These are phyloP conservation scores for Emydoidea blandingii DNA, from an alignment of 2,797 vertebrate species.

Conservation along the genomic window DNA sequence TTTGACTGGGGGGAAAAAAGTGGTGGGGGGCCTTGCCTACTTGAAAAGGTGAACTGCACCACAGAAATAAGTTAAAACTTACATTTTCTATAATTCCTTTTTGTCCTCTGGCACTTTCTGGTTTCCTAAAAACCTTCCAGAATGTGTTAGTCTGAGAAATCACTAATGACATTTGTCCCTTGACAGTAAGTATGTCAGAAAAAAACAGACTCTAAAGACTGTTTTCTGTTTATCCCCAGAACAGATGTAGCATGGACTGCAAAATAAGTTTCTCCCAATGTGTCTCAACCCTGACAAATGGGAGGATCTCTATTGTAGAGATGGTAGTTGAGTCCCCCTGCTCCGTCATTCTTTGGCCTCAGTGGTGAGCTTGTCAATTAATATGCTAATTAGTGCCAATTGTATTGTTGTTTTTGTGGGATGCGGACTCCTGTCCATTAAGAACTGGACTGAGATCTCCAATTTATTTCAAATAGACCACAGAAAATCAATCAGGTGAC, in stretches of 20 bases:
- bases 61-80: not conserved
- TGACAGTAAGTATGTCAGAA: not conserved
- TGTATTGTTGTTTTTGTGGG: not conserved
- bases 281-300: not conserved
- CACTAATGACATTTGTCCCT: not conserved
- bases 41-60: not conserved
- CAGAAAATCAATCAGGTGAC: not conserved
- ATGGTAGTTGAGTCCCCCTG: not conserved
- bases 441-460: not conserved
- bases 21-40: accelerated
- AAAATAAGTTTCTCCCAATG: not conserved
- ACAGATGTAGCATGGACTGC: not conserved
- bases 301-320: not conserved
- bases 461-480: not conserved
- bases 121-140: not conserved
- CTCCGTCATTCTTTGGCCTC: not conserved
- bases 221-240: not conserved
- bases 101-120: not conserved
- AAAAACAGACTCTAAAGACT: not conserved
- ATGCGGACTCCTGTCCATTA: not conserved
- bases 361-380: not conserved
- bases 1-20: not conserved
- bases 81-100: not conserved
- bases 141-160: not conserved
- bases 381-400: not conserved